phyloP scores from a whole-genome alignment of 2,888 invertebrate species.

The Cantharis flavilabris region DNA sequence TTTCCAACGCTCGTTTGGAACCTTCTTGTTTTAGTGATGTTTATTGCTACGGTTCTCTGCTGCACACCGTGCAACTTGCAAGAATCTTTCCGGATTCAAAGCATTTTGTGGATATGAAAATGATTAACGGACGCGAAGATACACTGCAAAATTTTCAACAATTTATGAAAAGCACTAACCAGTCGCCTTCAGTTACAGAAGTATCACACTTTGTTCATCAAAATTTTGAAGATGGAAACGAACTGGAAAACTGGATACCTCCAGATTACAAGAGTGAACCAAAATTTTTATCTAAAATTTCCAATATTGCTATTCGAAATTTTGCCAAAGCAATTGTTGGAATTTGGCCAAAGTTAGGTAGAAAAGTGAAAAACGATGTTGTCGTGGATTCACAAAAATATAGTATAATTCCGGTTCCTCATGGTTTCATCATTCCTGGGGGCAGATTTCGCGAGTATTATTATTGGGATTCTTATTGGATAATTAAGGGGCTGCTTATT shows the following conservation, averaged over 20 bases:
- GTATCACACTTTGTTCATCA: slow-evolving; percentile 61
- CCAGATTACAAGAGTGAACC: slow-evolving; percentile 64
- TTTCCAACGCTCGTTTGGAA: neutral
- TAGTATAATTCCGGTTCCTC: slow-evolving; percentile 55
- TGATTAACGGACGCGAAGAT: neutral
- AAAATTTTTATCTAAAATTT: slow-evolving; percentile 62
- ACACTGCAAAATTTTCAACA: slow-evolving; percentile 59
- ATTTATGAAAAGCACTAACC: slow-evolving; percentile 59
- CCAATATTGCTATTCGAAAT: slow-evolving; percentile 60
- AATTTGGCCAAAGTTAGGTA: slow-evolving; percentile 67
- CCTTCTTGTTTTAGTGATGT: slow-evolving; percentile 17
- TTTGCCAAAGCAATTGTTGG: slow-evolving; percentile 67
- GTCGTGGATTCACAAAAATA: slow-evolving; percentile 54
- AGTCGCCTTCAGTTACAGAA: slow-evolving; percentile 58
- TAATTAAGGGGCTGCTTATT: slow-evolving; percentile 76
- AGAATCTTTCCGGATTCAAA: slow-evolving; percentile 21
- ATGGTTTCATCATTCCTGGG: slow-evolving; percentile 69
- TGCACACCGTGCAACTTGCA: slow-evolving; percentile 21
- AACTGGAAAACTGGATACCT: slow-evolving; percentile 66
- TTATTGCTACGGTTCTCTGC: slow-evolving; percentile 20
- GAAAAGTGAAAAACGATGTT: slow-evolving; percentile 65
- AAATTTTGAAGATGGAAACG: slow-evolving; percentile 63
- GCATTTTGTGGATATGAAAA: slow-evolving; percentile 14
- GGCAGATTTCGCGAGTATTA: slow-evolving; percentile 76
- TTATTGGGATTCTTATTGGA: slow-evolving; percentile 92